Conservation (phyloP, 2,113 vertebrate species). For the Pungitius pungitius region DNA sequence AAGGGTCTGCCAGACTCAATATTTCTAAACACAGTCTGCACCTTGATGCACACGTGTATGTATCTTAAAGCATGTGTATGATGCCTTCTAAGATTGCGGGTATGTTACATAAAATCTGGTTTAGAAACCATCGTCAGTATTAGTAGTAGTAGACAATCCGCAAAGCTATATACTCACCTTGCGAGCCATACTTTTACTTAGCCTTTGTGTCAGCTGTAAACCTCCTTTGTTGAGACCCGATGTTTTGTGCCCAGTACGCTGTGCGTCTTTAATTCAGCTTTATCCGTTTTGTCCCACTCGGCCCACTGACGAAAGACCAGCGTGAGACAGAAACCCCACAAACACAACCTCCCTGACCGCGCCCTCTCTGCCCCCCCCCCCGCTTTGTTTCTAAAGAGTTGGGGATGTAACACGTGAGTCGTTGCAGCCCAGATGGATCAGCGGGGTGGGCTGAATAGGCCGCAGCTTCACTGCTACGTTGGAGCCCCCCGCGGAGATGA, state of each 20-base stretch:
- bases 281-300: background rate
- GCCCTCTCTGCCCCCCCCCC: constrained; percentile 3
- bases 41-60: no score
- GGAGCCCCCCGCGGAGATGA: constrained; percentile 41
- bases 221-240: no score
- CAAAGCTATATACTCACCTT: background rate
- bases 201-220: constrained; percentile 1
- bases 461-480: constrained; percentile 24
- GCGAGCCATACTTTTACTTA: background rate
- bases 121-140: background rate
- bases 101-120: background rate
- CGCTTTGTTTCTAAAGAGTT: constrained; percentile 16
- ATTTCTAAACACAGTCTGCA: background rate
- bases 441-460: constrained; percentile 48
- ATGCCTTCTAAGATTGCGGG: background rate
- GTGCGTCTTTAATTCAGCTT: constrained; percentile 16
- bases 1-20: background rate
- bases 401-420: constrained; percentile 21
- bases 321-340: background rate
- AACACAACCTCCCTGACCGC: background rate
- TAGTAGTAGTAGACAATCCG: background rate
- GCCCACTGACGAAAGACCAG: constrained; percentile 3
- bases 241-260: background rate
- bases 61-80: background rate
- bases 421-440: constrained; percentile 35